A percentile compares a stretch with the other conserved stretches of the same genome.
phyloP scores from a whole-genome alignment of 2,888 invertebrate species.

The Agriopis marginaria region DNA sequence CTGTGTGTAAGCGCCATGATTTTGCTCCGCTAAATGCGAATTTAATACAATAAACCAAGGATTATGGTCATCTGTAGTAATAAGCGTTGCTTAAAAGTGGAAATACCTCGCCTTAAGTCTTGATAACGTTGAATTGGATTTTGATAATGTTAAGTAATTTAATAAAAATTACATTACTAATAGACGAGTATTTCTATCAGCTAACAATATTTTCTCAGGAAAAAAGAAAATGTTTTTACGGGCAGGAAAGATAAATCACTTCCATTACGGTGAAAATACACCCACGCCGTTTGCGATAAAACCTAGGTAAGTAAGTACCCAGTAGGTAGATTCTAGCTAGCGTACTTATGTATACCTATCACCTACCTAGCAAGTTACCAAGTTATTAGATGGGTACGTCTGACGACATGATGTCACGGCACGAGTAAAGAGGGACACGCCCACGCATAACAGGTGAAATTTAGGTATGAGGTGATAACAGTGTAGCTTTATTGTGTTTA shows the following conservation, averaged over 20 bases:
- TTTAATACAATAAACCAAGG: too few species aligned
- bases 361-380: too few species aligned
- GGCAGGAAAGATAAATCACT: slow-evolving; percentile 21
- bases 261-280: slow-evolving; percentile 22
- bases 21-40: too few species aligned
- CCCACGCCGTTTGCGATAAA: slow-evolving; percentile 7
- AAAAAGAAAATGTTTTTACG: slow-evolving; percentile 14
- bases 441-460: not conserved
- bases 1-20: too few species aligned
- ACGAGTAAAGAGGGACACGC: slow-evolving; percentile 9
- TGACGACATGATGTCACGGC: slow-evolving; percentile 1
- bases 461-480: slow-evolving; percentile 7
- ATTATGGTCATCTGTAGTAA: too few species aligned
- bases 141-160: slow-evolving; percentile 3
- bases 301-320: not conserved
- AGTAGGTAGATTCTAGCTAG: not conserved
- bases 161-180: not conserved
- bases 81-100: too few species aligned
- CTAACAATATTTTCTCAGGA: slow-evolving; percentile 8
- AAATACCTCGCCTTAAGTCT: too few species aligned
- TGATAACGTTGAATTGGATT: not conserved
- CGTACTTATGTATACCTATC: not conserved
- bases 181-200: slow-evolving; percentile 3
- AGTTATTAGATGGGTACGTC: not conserved
- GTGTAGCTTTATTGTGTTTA: not conserved